Evolutionary conservation across 2,888 invertebrate genomes (phyloP).

Genomic region (Tenthredo amoena): DNA sequence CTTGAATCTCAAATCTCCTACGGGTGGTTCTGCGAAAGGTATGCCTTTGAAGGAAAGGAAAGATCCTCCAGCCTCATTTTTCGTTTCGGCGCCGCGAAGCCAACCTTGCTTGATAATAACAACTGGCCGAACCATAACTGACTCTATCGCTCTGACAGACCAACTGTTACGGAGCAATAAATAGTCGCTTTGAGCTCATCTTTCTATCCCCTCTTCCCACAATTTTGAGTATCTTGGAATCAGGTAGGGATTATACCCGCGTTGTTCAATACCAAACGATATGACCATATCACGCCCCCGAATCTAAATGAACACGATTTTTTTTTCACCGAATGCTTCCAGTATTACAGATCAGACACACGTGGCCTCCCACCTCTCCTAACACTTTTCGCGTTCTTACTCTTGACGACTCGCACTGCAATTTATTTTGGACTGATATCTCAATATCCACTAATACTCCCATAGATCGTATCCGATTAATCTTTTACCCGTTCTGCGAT

Average conservation of each 20-base stretch:
- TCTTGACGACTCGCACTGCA: neutral
- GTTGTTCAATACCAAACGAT: neutral
- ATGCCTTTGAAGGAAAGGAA: conserved; percentile 74
- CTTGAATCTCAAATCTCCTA: conserved; percentile 75
- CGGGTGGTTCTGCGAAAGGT: conserved; percentile 75
- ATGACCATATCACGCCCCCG: neutral
- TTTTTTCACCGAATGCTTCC: neutral
- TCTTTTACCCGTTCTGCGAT: neutral
- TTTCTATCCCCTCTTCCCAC: neutral
- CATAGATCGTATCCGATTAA: neutral
- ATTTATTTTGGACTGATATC: neutral
- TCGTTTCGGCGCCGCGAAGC: conserved; percentile 67
- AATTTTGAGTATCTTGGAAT: neutral
- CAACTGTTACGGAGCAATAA: neutral
- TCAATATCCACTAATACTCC: neutral
- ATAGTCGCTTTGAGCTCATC: neutral
- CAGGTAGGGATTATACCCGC: neutral
- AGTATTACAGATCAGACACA: neutral
- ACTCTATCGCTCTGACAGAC: neutral
- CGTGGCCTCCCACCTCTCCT: conserved; percentile 18
- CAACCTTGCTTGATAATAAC: conserved; percentile 70
- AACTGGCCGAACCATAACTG: conserved; percentile 61
- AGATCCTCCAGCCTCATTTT: conserved; percentile 64
- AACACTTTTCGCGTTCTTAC: neutral
- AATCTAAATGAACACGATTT: neutral